phyloP scores from a whole-genome alignment of 1,140 invertebrate genomes.

The Calephelis virginiensis region DNA sequence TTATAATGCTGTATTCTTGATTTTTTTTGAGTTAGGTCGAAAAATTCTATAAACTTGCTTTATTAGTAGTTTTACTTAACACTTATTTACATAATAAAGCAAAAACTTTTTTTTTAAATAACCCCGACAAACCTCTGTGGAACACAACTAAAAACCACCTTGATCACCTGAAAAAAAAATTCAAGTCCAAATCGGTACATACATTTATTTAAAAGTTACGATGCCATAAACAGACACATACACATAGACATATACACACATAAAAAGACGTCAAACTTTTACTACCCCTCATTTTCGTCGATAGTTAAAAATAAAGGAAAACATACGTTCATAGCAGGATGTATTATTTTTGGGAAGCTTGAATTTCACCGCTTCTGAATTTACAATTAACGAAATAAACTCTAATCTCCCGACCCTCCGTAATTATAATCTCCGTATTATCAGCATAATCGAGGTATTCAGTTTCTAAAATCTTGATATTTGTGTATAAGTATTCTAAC shows the following conservation, averaged over 20 bases:
- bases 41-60: too few relatives aligned
- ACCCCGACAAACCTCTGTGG: too few relatives aligned
- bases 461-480: background rate
- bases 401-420: constrained; percentile 27
- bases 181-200: background rate
- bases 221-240: too few relatives aligned
- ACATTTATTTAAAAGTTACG: too few relatives aligned
- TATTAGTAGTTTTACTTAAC: too few relatives aligned
- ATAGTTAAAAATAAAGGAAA: too few relatives aligned
- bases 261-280: too few relatives aligned
- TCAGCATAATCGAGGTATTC: constrained; percentile 25
- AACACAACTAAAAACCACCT: background rate
- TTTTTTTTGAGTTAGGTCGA: too few relatives aligned
- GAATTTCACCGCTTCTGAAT: constrained; percentile 26
- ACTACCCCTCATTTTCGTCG: too few relatives aligned
- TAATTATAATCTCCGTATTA: constrained; percentile 35
- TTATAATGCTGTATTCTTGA: too few relatives aligned
- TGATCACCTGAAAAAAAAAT: background rate
- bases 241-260: background rate
- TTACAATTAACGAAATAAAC: constrained; percentile 37
- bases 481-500: background rate
- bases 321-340: background rate
- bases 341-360: background rate
- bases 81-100: too few relatives aligned
- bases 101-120: too few relatives aligned